phyloP scores from a whole-genome alignment of 2,113 vertebrate genomes.

The Pelmatolapia mariae region DNA sequence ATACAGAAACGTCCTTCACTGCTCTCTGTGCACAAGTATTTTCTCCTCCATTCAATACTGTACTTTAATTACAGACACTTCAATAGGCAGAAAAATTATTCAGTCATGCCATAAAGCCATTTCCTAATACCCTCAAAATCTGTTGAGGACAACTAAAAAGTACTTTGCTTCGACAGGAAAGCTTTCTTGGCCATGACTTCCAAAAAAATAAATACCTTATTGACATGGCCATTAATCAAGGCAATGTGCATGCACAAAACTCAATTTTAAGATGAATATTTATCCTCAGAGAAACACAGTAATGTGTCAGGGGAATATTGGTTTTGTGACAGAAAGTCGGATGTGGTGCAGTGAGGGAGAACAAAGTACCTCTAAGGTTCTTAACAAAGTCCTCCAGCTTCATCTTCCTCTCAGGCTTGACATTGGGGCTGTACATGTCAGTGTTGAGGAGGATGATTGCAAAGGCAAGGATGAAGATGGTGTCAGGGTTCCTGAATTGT shows the following conservation, averaged over 20 bases:
- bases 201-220: neutral
- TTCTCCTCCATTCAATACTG: slow-evolving; percentile 15
- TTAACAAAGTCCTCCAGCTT: slow-evolving; percentile 97
- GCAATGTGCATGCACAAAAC: slow-evolving; percentile 12
- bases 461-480: slow-evolving; percentile 97
- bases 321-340: neutral
- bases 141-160: slow-evolving; percentile 8
- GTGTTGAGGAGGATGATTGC: slow-evolving; percentile 98
- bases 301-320: neutral
- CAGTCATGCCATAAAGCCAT: slow-evolving; percentile 17
- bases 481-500: slow-evolving; percentile 96
- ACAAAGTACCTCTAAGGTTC: slow-evolving; percentile 84
- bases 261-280: slow-evolving; percentile 15
- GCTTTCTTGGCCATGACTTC: neutral
- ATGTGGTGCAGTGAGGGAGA: neutral
- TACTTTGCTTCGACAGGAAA: neutral
- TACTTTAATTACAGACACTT: slow-evolving; percentile 45
- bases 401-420: slow-evolving; percentile 97
- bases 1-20: slow-evolving; percentile 9
- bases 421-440: slow-evolving; percentile 98
- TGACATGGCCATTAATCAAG: slow-evolving; percentile 25
- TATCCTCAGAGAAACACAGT: neutral
- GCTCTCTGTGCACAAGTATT: neutral
- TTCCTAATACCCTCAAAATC: slow-evolving; percentile 41
- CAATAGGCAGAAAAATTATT: slow-evolving; percentile 40